Percentiles rank a stretch among this genome's conserved stretches.
Conservation (phyloP, 2,797 vertebrate genomes). For the Macropodus opercularis region DNA sequence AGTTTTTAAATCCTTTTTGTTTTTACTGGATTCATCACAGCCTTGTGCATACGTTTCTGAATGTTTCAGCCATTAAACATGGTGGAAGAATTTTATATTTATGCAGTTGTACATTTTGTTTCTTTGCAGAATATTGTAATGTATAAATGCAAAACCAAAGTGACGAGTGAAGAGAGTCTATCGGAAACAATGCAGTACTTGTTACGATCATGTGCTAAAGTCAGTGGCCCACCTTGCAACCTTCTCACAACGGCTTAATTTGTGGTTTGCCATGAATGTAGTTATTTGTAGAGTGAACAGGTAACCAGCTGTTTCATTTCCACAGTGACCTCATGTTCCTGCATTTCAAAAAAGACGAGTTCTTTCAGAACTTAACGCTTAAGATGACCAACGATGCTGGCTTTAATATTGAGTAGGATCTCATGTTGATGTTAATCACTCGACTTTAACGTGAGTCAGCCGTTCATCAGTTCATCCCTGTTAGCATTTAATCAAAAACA, state of each 20-base stretch:
- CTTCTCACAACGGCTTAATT: constrained; percentile 85
- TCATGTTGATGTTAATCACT: constrained; percentile 47
- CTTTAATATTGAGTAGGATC: constrained; percentile 43
- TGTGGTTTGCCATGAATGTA: constrained; percentile 53
- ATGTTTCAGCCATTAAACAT: constrained; percentile 93
- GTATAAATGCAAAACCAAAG: constrained; percentile 99
- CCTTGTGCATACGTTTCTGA: constrained; percentile 87
- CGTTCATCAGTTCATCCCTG: constrained; percentile 53
- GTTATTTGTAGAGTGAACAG: constrained; percentile 37
- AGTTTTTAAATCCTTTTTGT: constrained; percentile 70
- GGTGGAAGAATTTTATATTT: constrained; percentile 96
- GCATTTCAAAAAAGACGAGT: constrained; percentile 34
- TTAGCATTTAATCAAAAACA: constrained; percentile 65
- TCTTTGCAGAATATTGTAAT: constrained; percentile 94
- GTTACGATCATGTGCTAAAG: constrained; percentile 85
- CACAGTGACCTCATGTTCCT: constrained; percentile 28
- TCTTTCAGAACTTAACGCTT: constrained; percentile 43
- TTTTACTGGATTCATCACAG: constrained; percentile 82
- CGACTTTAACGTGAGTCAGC: constrained; percentile 20
- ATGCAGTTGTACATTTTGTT: constrained; percentile 97
- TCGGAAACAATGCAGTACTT: constrained; percentile 88
- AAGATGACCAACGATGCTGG: constrained; percentile 35
- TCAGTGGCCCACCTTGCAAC: constrained; percentile 85
- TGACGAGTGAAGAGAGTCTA: constrained; percentile 85
- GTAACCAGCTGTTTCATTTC: constrained; percentile 12